Evolutionary conservation across 2,113 vertebrate genomes (phyloP), one percentile per base, ranked within the genome.

Genomic region (Sorex fumeus): DNA sequence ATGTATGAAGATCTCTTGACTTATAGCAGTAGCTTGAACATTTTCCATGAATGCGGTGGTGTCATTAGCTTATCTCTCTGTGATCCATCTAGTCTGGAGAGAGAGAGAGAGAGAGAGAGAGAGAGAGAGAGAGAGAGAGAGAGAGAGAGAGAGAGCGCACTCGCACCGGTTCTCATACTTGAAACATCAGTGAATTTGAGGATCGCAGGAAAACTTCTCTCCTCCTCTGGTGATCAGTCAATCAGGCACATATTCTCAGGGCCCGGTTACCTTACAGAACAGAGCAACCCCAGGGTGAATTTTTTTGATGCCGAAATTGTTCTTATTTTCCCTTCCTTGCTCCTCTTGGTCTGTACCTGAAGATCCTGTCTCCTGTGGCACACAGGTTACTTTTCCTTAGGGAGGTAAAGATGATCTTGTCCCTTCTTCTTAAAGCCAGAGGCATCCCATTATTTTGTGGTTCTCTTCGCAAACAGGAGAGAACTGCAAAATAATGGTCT

Each of bases 141-240:
- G 86, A 36, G 66, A 79, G 57, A 67, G 32, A 64, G 34, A 82
- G 40, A 7, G 40, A 32, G n/a, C n/a, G n/a, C n/a, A n/a, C n/a
- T n/a, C n/a, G n/a, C n/a, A n/a, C n/a, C n/a, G n/a, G n/a, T 18
- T 66, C 36, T 95, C 28, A 70, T 47, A 76, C 83, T 40, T 81
- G 70, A 53, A 23, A 34, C 60, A 50, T 12, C 60, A 50, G 9
- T 71, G 36, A 67, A 84, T 67, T 43, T 19, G 81, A 62, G 71
- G 71, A 43, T 8, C 43, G 7, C 64, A 67, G 67, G 60, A 19
- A 45, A 71, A 34, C 25, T 36, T 78, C 74, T 70, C 28, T 18
- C 72, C 43, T 21, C 64, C 47, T 19, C 15, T 2, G 4, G 40
- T 64, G 62, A 43, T 47, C 75, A 87, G 64, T 66, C 3, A 57